These are phyloP conservation scores for Agraylea sexmaculata DNA, from an alignment of 1,140 invertebrate species.

Conservation along the genomic window DNA sequence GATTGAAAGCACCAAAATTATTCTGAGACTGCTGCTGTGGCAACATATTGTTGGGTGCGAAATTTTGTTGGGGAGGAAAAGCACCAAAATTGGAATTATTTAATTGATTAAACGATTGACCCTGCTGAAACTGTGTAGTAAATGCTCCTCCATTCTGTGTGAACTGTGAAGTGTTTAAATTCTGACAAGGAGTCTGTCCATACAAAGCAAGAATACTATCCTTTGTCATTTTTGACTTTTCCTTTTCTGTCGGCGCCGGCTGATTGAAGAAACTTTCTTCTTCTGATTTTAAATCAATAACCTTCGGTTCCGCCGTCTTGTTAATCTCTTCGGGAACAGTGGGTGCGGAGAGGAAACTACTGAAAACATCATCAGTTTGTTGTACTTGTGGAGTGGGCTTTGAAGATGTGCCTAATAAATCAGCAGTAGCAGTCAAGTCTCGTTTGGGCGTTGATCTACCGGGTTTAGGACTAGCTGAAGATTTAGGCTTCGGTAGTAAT, in stretches of 20 bases:
- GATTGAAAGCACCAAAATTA: no score
- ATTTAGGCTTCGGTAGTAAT: constrained; percentile 35
- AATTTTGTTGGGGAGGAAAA: no score
- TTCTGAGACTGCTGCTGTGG: no score
- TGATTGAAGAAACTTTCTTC: constrained; percentile 88
- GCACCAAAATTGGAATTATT: no score
- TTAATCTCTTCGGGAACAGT: constrained; percentile 31
- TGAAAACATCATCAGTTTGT: constrained; percentile 62
- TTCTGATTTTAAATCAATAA: constrained; percentile 54
- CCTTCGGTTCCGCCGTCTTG: constrained; percentile 29
- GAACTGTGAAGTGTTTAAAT: constrained; percentile 3
- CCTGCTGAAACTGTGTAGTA: constrained; percentile 10
- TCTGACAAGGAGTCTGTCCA: constrained; percentile 45
- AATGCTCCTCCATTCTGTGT: constrained; percentile 10
- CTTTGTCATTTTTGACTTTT: constrained; percentile 77
- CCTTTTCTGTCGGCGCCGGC: constrained; percentile 56
- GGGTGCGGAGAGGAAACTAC: constrained; percentile 61
- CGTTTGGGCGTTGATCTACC: constrained; percentile 41
- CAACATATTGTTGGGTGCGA: no score
- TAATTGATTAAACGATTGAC: no score
- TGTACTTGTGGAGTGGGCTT: constrained; percentile 26
- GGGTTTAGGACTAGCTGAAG: constrained; percentile 60
- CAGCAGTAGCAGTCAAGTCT: constrained; percentile 33
- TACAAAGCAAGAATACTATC: constrained; percentile 90
- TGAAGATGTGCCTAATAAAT: constrained; percentile 38